Conservation (phyloP, 30 jellyfish, hydroid and myxozoan species). For the Aurelia aurita complex sp. Pacific region DNA sequence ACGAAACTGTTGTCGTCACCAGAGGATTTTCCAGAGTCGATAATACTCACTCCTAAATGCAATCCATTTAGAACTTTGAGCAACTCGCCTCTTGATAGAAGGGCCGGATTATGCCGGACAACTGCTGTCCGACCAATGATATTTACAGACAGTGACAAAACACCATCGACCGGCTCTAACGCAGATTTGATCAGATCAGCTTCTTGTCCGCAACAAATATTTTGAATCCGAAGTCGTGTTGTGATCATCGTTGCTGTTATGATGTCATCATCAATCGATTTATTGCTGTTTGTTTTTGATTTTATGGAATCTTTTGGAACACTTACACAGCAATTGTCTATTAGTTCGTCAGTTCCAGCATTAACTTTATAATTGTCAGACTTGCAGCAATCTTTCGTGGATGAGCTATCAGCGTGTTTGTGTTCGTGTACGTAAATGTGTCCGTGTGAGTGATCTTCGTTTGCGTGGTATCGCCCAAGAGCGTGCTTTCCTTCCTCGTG, state of each 20-base stretch:
- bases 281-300: too few relatives aligned
- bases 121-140: slow-evolving; percentile 63
- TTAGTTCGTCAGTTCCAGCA: too few relatives aligned
- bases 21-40: slow-evolving; percentile 39
- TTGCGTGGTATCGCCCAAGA: too few relatives aligned
- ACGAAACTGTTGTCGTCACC: background rate
- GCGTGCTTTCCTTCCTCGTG: too few relatives aligned
- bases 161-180: slow-evolving; percentile 37
- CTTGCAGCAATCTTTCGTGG: too few relatives aligned
- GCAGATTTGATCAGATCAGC: slow-evolving; percentile 43
- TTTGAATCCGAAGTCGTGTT: slow-evolving; percentile 58
- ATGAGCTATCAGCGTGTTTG: too few relatives aligned
- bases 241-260: background rate
- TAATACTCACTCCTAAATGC: slow-evolving; percentile 65
- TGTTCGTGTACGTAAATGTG: too few relatives aligned
- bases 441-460: too few relatives aligned
- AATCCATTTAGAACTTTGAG: slow-evolving; percentile 39
- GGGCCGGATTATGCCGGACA: slow-evolving; percentile 37
- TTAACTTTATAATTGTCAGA: too few relatives aligned
- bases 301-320: too few relatives aligned
- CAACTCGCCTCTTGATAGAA: slow-evolving; percentile 7
- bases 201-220: slow-evolving; percentile 76
- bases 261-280: too few relatives aligned
- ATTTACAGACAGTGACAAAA: slow-evolving; percentile 46
- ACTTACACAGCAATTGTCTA: too few relatives aligned